Conservation (phyloP, 2,888 invertebrate genomes). For the Oegoconia quadripuncta region DNA sequence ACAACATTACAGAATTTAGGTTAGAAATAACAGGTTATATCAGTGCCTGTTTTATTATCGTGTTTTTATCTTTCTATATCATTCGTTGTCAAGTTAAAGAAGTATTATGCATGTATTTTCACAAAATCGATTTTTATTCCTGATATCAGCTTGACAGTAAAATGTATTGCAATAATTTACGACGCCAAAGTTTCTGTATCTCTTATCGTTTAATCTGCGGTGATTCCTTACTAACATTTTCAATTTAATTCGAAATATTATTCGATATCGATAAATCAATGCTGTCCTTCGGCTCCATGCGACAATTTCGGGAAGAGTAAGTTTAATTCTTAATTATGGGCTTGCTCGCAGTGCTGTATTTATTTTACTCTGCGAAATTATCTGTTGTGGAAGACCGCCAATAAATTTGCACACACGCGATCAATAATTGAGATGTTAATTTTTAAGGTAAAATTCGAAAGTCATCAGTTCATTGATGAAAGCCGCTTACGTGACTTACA, state of each 20-base stretch:
- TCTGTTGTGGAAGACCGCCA: slow-evolving; percentile 34
- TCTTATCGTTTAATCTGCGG: slow-evolving; percentile 47
- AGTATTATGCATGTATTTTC: slow-evolving; percentile 3
- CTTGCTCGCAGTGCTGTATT: slow-evolving; percentile 53
- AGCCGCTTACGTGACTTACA: no score
- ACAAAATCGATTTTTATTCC: slow-evolving; percentile 10
- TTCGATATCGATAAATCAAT: slow-evolving; percentile 57
- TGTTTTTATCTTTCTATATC: not conserved
- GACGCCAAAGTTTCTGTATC: slow-evolving; percentile 33
- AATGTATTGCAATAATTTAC: slow-evolving; percentile 28
- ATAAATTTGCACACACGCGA: slow-evolving; percentile 57
- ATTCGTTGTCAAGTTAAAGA: not conserved
- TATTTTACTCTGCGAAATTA: slow-evolving; percentile 62
- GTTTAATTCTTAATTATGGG: slow-evolving; percentile 72
- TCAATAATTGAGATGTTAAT: slow-evolving; percentile 56
- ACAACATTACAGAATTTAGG: not conserved
- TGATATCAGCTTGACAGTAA: slow-evolving; percentile 22
- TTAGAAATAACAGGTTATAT: not conserved
- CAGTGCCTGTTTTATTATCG: no score
- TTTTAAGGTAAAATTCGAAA: not conserved
- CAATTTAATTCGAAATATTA: slow-evolving; percentile 59
- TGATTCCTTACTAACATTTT: slow-evolving; percentile 52
- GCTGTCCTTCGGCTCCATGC: slow-evolving; percentile 43
- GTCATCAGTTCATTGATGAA: not conserved
- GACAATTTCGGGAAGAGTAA: slow-evolving; percentile 61